Conservation (phyloP, 2,797 vertebrate genomes). For the Tarsius wallacei region DNA sequence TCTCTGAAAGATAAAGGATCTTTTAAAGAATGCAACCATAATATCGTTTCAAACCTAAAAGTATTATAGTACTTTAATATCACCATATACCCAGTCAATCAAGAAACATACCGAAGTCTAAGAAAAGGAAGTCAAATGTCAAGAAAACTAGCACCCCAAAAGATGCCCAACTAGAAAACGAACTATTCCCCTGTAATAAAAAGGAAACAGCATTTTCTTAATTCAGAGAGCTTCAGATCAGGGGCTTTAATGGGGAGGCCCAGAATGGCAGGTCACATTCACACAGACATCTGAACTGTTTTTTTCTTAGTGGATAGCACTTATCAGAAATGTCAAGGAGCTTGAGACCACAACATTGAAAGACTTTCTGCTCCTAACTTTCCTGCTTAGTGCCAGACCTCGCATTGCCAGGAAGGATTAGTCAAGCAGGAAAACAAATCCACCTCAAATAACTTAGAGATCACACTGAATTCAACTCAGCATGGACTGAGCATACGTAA, state of each 20-base stretch:
- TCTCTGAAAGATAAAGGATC: constrained; percentile 30
- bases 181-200: neutral
- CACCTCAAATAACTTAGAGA: constrained; percentile 76
- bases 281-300: neutral
- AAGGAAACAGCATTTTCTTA: neutral
- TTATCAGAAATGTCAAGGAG: constrained; percentile 54
- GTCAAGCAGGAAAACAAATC: constrained; percentile 74
- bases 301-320: constrained; percentile 27
- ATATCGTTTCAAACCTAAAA: neutral
- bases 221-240: neutral
- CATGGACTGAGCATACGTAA: neutral
- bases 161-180: neutral
- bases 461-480: constrained; percentile 72
- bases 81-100: neutral
- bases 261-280: neutral
- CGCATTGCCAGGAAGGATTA: constrained; percentile 75
- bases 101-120: neutral
- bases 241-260: neutral
- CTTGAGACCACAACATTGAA: constrained; percentile 48
- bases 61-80: neutral
- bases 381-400: constrained; percentile 23
- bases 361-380: constrained; percentile 61
- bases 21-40: constrained; percentile 20
- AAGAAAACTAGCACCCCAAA: neutral
- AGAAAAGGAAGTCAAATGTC: constrained; percentile 36